These are phyloP conservation scores for Gymnocypris eckloni DNA, from an alignment of 2,797 vertebrate species.

Conservation along the genomic window DNA sequence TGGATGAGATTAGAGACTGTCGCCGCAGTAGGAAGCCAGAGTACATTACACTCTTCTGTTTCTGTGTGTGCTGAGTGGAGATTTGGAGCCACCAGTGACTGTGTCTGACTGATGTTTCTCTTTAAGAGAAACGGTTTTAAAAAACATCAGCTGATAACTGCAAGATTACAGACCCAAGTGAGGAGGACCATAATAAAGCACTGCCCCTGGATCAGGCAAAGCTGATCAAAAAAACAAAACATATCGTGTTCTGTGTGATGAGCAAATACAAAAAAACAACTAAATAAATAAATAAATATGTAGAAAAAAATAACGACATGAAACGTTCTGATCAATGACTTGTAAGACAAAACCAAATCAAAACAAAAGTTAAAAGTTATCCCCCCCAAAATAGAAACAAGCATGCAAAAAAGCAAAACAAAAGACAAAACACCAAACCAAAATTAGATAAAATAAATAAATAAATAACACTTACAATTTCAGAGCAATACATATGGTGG, in stretches of 20 bases:
- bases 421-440: no score
- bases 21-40: background rate
- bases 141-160: slow-evolving; percentile 24
- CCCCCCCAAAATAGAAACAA: no score
- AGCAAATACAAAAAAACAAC: background rate
- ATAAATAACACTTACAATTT: no score
- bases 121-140: slow-evolving; percentile 22
- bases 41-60: slow-evolving; percentile 15
- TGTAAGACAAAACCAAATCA: no score
- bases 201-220: background rate
- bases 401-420: no score
- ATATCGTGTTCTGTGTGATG: no score
- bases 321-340: no score
- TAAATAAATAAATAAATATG: no score
- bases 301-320: no score
- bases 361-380: no score
- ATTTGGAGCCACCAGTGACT: background rate
- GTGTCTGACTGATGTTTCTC: slow-evolving; percentile 4
- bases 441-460: no score
- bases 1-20: slow-evolving; percentile 25
- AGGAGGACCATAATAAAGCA: background rate
- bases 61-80: slow-evolving; percentile 27
- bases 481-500: no score
- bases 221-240: background rate
- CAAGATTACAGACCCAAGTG: background rate